Evolutionary conservation across 2,113 vertebrate genomes (phyloP), one percentile per base, ranked within the genome.

Genomic region (Pitta sordida): DNA sequence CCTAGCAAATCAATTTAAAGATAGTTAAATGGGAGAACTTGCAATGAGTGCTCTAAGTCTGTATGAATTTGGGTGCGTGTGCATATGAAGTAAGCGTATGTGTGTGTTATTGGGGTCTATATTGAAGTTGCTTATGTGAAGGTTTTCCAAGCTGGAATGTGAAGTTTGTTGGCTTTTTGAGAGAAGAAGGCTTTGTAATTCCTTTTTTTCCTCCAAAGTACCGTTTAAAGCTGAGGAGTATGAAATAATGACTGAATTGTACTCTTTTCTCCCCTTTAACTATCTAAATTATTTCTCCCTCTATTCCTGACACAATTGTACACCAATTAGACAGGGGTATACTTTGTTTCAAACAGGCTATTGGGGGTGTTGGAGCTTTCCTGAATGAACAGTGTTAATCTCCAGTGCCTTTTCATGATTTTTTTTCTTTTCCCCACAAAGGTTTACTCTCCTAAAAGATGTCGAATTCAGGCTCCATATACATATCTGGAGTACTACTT

Each of bases 371-470:
- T 91, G 85, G 46, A 79, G 67, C 75, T 85, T 90, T 94, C 59
- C 36, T 90, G 92, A 97, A 95, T 90, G 89, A 94, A 78, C 86
- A 74, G 78, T 90, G 91, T 96, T 97, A 96, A 97, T 97, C 95
- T 97, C 86, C 89, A 75, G 34, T 94, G 95, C 94, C 96, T 97
- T 98, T 97, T 95, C 92, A 94, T 97, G 41, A 94, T 79, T 89
- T 95, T 89, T 92, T 76, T 34, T 70, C 44, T 90, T 62, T 27
- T 2, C 44, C 39, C 44, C 56, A 77, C 84, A 92, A 95, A 87
- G 86, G 64, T 96, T 97, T 97, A 83, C 92, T 96, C 92, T 92
- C 73, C 79, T 96, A 90, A 87, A 70, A 92, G 91, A 71, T 95
- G 95, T 83, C 3, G 32, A 96, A 97, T 95, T 97, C 92, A 79